These are phyloP conservation scores for Epinotia brunnichana DNA, from an alignment of 2,888 invertebrate species.

Conservation along the genomic window DNA sequence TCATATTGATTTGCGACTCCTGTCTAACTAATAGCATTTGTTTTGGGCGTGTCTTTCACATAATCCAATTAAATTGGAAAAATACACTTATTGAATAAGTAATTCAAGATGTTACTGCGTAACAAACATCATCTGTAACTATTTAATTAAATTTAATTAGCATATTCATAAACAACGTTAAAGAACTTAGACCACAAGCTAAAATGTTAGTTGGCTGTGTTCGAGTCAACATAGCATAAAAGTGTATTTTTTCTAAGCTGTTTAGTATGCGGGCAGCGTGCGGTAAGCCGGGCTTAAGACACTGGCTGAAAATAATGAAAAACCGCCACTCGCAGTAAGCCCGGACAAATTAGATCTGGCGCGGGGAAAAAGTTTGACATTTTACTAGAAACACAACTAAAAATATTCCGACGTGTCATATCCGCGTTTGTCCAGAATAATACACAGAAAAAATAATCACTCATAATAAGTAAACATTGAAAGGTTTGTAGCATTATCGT, in stretches of 20 bases:
- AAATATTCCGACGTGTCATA: conserved; percentile 1
- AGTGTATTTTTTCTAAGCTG: conserved; percentile 51
- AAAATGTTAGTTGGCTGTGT: conserved; percentile 13
- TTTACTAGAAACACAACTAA: conserved; percentile 7
- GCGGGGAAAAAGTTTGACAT: conserved; percentile 34
- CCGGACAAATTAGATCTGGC: conserved; percentile 69
- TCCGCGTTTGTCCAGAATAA: neutral
- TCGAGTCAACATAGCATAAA: conserved; percentile 45
- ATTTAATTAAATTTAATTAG: neutral
- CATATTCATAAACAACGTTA: conserved; percentile 6
- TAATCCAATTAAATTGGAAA: too few relatives aligned
- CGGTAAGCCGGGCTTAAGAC: conserved; percentile 71
- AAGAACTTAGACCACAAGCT: neutral
- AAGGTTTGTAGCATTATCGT: too few relatives aligned
- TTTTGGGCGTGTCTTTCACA: too few relatives aligned
- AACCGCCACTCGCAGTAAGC: conserved; percentile 67
- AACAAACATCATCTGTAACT: too few relatives aligned
- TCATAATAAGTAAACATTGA: too few relatives aligned
- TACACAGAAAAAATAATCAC: neutral
- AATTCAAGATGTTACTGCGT: too few relatives aligned
- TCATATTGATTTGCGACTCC: neutral
- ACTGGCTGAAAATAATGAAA: conserved; percentile 76
- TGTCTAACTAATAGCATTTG: neutral
- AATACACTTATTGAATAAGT: too few relatives aligned
- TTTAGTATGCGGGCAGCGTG: conserved; percentile 62